phyloP scores from a whole-genome alignment of 92 coral and sea anemone species.

The Isaurus tuberculatus region DNA sequence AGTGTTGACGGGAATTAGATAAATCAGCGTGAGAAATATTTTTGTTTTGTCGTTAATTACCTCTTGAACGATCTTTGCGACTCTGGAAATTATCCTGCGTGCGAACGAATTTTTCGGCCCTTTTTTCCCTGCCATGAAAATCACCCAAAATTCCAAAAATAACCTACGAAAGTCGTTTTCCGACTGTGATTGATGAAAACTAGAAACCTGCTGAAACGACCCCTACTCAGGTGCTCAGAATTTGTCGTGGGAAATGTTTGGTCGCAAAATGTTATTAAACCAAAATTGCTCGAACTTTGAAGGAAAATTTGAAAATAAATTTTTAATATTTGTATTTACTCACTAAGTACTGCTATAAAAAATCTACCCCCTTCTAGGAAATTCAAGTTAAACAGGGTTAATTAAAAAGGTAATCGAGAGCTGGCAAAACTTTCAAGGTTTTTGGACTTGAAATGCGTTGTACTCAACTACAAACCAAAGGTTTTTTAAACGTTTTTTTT shows the following conservation, averaged over 20 bases:
- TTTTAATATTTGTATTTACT: too few relatives aligned
- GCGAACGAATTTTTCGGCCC: constrained; percentile 2
- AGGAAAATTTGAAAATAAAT: neutral
- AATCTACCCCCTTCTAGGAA: neutral
- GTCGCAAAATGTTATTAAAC: neutral
- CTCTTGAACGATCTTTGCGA: neutral
- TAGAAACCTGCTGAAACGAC: neutral
- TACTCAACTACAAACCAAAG: too few relatives aligned
- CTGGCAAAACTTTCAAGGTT: neutral
- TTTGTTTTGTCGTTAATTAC: neutral
- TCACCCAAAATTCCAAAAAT: neutral
- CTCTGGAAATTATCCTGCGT: neutral
- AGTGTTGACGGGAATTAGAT: neutral
- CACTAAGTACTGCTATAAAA: too few relatives aligned
- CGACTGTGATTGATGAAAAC: neutral
- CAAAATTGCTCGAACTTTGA: too few relatives aligned
- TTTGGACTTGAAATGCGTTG: neutral
- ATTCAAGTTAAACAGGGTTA: neutral
- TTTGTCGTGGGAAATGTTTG: neutral
- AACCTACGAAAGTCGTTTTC: neutral
- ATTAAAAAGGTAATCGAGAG: neutral
- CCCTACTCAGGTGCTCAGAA: neutral
- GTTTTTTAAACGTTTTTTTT: neutral
- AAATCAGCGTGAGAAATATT: constrained; percentile 29
- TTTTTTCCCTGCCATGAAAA: neutral